A percentile compares a stretch with the other conserved stretches of the same genome.
These are phyloP conservation scores for Zosterops lateralis DNA, from an alignment of 2,113 vertebrate genomes.

Conservation along the genomic window DNA sequence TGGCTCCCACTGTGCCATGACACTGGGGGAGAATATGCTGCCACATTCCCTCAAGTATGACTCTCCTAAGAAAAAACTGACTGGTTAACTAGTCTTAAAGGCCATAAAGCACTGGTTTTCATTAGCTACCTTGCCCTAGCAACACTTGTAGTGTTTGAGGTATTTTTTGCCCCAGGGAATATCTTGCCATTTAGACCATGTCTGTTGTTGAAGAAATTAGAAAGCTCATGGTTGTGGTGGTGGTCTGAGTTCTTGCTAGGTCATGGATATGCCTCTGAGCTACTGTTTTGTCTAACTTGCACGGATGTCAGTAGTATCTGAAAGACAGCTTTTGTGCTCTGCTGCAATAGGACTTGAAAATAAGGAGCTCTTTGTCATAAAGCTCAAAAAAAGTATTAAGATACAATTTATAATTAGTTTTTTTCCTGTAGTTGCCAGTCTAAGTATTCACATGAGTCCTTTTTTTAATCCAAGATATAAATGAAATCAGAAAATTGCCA, in stretches of 20 bases:
- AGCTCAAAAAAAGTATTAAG: not conserved
- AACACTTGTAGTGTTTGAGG: not conserved
- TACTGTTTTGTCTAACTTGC: not conserved
- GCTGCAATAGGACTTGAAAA: not conserved
- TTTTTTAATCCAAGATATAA: not conserved
- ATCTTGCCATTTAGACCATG: not conserved
- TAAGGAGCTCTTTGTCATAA: slow-evolving; percentile 5
- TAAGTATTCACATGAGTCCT: not conserved
- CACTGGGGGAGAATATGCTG: not conserved
- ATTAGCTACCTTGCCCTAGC: not conserved
- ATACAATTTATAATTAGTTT: not conserved
- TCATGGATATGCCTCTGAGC: not conserved
- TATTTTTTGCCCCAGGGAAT: not conserved
- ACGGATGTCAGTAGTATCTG: not conserved
- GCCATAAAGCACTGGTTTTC: not conserved
- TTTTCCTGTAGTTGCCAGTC: not conserved
- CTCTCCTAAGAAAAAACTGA: not conserved
- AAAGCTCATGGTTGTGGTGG: not conserved
- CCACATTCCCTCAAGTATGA: not conserved
- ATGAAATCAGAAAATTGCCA: slow-evolving; percentile 3
- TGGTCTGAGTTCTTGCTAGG: not conserved
- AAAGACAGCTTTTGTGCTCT: slow-evolving; percentile 5
- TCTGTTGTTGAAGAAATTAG: not conserved
- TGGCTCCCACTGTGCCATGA: accelerated
- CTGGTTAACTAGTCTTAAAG: not conserved